Percentiles rank a stretch among this genome's conserved stretches.
These are phyloP conservation scores for Podargus strigoides DNA, from an alignment of 2,797 vertebrate genomes.

Conservation along the genomic window DNA sequence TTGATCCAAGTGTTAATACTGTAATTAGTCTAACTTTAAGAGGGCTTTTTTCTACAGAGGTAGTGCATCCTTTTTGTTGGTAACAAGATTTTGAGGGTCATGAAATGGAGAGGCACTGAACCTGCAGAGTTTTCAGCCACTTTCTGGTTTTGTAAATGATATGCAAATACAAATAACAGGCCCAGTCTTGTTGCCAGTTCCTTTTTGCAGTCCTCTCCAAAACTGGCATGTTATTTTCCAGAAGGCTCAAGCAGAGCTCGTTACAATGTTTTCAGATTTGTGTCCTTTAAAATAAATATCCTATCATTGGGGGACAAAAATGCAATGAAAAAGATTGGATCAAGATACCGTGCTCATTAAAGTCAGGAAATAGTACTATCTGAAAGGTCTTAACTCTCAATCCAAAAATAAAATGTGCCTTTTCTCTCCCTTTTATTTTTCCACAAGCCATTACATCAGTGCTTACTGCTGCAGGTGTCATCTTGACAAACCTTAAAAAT, in stretches of 20 bases:
- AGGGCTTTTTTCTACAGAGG: not conserved
- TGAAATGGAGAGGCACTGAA: not conserved
- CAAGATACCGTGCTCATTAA: not conserved
- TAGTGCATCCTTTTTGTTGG: not conserved
- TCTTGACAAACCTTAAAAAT: slow-evolving; percentile 13
- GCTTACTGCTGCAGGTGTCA: not conserved
- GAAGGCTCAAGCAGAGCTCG: not conserved
- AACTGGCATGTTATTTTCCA: not conserved
- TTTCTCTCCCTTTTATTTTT: not conserved
- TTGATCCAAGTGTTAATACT: not conserved
- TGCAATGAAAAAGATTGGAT: slow-evolving; percentile 4
- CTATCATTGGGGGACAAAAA: not conserved
- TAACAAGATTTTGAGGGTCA: not conserved
- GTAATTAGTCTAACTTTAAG: not conserved
- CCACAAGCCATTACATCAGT: not conserved
- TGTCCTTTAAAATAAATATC: slow-evolving; percentile 20
- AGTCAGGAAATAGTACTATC: not conserved
- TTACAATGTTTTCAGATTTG: not conserved
- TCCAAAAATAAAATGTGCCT: not conserved
- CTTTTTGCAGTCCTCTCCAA: not conserved
- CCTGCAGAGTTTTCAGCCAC: not conserved
- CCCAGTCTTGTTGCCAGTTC: not conserved
- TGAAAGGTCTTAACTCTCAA: slow-evolving; percentile 15
- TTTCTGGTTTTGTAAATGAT: not conserved
- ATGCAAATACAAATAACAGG: not conserved